Evolutionary conservation across 2,113 vertebrate species (phyloP).

Genomic region (Formicarius rufipectus): DNA sequence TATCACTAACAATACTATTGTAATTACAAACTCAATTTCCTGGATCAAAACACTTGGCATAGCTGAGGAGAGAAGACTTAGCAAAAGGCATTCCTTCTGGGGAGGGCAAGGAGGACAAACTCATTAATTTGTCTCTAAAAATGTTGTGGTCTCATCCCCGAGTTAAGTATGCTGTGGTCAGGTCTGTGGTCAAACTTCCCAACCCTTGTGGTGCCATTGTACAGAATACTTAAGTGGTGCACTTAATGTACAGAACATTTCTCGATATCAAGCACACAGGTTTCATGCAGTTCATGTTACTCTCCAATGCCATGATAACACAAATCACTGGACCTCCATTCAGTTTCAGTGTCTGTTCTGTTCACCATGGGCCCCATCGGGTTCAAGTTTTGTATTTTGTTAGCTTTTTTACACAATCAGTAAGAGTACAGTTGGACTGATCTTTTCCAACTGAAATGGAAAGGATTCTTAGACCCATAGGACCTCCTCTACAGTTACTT

Average conservation of each 20-base stretch:
- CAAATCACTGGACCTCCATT: not conserved
- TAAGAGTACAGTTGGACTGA: not conserved
- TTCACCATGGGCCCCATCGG: not conserved
- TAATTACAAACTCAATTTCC: not conserved
- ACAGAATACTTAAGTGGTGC: not conserved
- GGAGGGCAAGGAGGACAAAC: not conserved
- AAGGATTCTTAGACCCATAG: not conserved
- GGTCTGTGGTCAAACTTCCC: not conserved
- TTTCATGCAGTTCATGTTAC: not conserved
- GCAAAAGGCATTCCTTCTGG: rapidly evolving
- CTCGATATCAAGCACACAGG: not conserved
- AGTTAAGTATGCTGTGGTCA: not conserved
- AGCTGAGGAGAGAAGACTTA: not conserved
- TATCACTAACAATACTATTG: not conserved
- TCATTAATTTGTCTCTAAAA: not conserved
- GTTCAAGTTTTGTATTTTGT: not conserved
- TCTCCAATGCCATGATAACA: not conserved
- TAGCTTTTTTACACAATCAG: not conserved
- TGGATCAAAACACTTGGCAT: not conserved
- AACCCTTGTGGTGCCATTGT: rapidly evolving
- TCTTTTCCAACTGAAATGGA: not conserved
- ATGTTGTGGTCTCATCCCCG: not conserved
- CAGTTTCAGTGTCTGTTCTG: not conserved
- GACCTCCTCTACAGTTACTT: not conserved
- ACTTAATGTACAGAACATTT: not conserved